Percentiles rank a stretch among this genome's conserved stretches.
Evolutionary conservation across 2,888 invertebrate species (phyloP).

Genomic region (Lithosia quadra): DNA sequence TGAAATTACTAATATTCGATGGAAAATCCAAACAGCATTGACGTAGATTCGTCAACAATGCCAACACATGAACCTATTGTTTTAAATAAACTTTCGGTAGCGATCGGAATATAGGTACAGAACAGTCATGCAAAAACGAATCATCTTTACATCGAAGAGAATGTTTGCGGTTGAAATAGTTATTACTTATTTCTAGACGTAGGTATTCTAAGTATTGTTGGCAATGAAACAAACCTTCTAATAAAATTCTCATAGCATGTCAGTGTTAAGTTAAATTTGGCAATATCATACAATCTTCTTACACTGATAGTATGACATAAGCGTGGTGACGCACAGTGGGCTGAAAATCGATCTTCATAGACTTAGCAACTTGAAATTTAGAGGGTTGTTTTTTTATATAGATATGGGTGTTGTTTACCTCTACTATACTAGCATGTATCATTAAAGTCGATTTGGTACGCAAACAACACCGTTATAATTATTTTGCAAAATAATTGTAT

Average conservation of each 20-base stretch:
- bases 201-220: constrained; percentile 42
- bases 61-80: constrained; percentile 56
- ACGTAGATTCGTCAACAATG: constrained; percentile 51
- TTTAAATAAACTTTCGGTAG: constrained; percentile 60
- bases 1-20: constrained; percentile 6
- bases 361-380: no score
- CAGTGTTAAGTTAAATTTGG: constrained; percentile 61
- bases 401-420: no score
- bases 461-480: no score
- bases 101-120: constrained; percentile 34
- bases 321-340: no score
- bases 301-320: constrained; percentile 80
- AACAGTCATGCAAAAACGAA: constrained; percentile 68
- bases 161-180: constrained; percentile 39
- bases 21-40: constrained; percentile 39
- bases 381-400: no score
- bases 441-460: no score
- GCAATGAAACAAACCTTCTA: constrained; percentile 42
- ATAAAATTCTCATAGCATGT: constrained; percentile 43
- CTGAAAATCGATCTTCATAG: no score
- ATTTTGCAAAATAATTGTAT: no score
- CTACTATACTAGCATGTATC: no score
- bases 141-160: constrained; percentile 49
- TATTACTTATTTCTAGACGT: constrained; percentile 43
- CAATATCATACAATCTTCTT: constrained; percentile 62